These are phyloP conservation scores for Dryas iulia DNA, from an alignment of 1,140 invertebrate species.

Conservation along the genomic window DNA sequence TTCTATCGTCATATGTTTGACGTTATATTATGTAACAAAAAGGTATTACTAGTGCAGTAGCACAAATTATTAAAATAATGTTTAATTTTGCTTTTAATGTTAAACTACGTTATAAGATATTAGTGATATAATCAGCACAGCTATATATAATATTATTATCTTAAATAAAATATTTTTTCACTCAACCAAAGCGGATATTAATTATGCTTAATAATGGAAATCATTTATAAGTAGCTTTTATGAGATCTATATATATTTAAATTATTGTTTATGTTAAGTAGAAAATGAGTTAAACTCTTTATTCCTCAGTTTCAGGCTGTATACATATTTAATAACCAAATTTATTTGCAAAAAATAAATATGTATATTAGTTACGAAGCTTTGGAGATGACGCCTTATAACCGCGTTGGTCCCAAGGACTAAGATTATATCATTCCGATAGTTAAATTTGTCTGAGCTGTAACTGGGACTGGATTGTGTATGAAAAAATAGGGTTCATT, in stretches of 20 bases:
- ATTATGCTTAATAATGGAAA: not conserved
- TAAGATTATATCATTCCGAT: constrained; percentile 35
- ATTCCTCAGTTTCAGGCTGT: not conserved
- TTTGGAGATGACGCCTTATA: not conserved
- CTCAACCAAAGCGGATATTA: not conserved
- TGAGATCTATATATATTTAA: no score
- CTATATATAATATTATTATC: not conserved
- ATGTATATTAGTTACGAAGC: not conserved
- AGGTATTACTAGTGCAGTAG: not conserved
- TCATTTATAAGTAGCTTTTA: no score
- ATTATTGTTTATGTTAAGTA: not conserved
- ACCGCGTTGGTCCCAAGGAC: constrained; percentile 13
- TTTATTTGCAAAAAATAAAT: not conserved
- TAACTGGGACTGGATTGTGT: not conserved
- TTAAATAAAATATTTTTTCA: not conserved
- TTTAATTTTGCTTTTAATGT: not conserved
- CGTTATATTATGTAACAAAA: no score
- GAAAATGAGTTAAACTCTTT: constrained; percentile 2
- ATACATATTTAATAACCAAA: not conserved
- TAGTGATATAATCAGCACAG: not conserved
- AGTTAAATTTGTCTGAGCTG: constrained; percentile 8
- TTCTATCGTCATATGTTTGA: no score
- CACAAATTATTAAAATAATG: not conserved
- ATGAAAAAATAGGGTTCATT: not conserved
- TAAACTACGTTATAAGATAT: not conserved